Conservation (phyloP, 2,113 vertebrate species). For the Serinus canaria region DNA sequence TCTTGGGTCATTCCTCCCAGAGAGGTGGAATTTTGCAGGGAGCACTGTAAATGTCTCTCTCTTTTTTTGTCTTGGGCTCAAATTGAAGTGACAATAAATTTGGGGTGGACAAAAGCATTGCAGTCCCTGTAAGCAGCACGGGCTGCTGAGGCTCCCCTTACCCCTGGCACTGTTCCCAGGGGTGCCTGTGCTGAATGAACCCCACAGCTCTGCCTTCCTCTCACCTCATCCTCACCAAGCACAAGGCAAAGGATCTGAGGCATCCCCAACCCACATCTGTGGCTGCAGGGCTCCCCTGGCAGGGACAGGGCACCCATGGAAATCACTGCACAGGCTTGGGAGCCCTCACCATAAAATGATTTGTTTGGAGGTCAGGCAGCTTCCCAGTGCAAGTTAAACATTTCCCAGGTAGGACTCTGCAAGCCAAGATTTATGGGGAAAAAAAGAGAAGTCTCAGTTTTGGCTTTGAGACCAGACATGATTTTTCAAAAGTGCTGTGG, state of each 20-base stretch:
- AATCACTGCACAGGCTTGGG: neutral
- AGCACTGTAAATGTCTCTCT: neutral
- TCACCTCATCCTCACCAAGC: neutral
- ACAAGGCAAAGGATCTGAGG: neutral
- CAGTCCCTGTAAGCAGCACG: neutral
- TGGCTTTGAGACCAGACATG: neutral
- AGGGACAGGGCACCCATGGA: neutral
- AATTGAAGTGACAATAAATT: neutral
- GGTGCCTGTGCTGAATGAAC: neutral
- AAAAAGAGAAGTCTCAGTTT: neutral
- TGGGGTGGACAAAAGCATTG: neutral
- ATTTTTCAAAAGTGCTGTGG: neutral
- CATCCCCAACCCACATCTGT: neutral
- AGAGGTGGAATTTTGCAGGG: neutral
- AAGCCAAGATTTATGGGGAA: neutral
- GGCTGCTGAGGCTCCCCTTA: neutral
- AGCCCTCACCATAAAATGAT: neutral
- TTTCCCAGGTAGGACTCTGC: neutral
- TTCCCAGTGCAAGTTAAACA: neutral
- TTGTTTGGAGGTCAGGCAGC: neutral
- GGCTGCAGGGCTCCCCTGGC: neutral
- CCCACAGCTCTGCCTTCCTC: neutral
- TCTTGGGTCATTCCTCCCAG: neutral
- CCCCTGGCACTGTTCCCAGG: neutral
- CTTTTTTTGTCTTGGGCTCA: neutral